Evolutionary conservation across 2,888 invertebrate genomes (phyloP).

Genomic region (Lissocephala sabroskyi): DNA sequence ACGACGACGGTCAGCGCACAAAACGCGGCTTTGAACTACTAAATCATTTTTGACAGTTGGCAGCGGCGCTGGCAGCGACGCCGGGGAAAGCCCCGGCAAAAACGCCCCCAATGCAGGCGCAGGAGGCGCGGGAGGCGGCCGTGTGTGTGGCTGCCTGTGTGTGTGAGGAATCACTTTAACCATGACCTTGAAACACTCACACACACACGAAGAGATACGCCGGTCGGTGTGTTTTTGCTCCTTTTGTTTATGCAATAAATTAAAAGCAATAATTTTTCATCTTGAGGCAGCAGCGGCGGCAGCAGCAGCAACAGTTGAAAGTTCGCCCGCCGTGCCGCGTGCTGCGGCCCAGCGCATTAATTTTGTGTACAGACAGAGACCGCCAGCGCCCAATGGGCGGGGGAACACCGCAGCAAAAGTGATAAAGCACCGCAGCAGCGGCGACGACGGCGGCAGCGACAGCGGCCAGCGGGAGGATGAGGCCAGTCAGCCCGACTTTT

Average conservation of each 20-base stretch:
- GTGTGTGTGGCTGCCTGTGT: conserved; percentile 13
- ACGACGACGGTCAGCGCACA: conserved; percentile 21
- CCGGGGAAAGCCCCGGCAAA: conserved; percentile 56
- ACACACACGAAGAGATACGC: conserved; percentile 1
- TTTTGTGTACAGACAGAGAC: conserved; percentile 44
- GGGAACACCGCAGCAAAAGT: conserved; percentile 34
- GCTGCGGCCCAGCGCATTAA: conserved; percentile 60
- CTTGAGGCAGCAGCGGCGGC: conserved; percentile 57
- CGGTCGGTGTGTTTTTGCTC: conserved; percentile 21
- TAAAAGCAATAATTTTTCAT: conserved; percentile 71
- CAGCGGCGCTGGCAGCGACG: conserved; percentile 30
- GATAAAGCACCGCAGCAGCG: conserved; percentile 51
- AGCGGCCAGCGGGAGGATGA: neutral
- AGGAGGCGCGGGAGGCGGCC: too few relatives aligned
- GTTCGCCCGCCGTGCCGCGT: conserved; percentile 43
- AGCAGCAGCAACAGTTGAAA: conserved; percentile 60
- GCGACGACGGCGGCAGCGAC: conserved; percentile 45
- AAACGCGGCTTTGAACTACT: conserved; percentile 67
- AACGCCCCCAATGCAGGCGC: neutral
- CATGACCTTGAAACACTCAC: conserved; percentile 56
- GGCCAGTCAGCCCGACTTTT: conserved; percentile 41
- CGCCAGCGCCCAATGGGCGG: conserved; percentile 8
- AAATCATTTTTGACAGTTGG: conserved; percentile 62
- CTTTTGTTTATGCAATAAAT: conserved; percentile 69
- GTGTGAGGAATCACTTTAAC: conserved; percentile 40